These are phyloP conservation scores for Idris sp. DNA, from an alignment of 1,140 invertebrate species.

Conservation along the genomic window DNA sequence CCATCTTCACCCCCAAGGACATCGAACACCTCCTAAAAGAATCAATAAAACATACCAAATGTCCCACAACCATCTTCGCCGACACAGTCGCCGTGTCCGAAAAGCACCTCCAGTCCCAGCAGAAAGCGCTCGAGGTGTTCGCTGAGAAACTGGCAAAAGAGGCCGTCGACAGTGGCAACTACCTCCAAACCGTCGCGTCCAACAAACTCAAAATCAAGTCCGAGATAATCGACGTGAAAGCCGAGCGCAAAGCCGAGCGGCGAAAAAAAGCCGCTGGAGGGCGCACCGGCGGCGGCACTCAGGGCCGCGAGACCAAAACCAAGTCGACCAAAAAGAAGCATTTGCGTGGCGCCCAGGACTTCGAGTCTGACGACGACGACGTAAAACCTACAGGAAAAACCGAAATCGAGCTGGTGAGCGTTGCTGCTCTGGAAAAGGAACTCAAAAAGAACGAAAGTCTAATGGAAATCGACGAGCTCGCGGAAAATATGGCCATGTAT, in stretches of 20 bases:
- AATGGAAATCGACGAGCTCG: conserved; percentile 82
- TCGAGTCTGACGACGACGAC: conserved; percentile 82
- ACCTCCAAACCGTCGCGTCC: conserved; percentile 71
- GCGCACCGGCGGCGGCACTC: conserved; percentile 92
- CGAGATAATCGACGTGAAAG: conserved; percentile 79
- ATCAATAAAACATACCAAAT: conserved; percentile 79
- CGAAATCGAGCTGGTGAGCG: conserved; percentile 83
- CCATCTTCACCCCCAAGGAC: conserved; percentile 87
- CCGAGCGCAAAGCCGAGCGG: conserved; percentile 90
- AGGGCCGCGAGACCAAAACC: conserved; percentile 96
- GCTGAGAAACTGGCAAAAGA: conserved; percentile 86
- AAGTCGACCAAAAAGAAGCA: conserved; percentile 91
- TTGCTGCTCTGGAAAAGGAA: conserved; percentile 84
- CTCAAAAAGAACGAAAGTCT: conserved; percentile 82
- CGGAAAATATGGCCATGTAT: conserved; percentile 80
- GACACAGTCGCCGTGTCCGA: conserved; percentile 72
- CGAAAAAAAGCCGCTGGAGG: conserved; percentile 91
- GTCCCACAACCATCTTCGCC: conserved; percentile 68
- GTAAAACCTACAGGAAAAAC: conserved; percentile 62
- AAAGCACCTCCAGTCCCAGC: conserved; percentile 84
- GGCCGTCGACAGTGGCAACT: conserved; percentile 83
- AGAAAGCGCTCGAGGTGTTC: conserved; percentile 83
- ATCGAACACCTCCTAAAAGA: conserved; percentile 84
- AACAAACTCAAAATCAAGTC: conserved; percentile 74
- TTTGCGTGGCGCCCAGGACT: conserved; percentile 78